Evolutionary conservation across 2,888 invertebrate genomes (phyloP).

Genomic region (Noctua pronuba): DNA sequence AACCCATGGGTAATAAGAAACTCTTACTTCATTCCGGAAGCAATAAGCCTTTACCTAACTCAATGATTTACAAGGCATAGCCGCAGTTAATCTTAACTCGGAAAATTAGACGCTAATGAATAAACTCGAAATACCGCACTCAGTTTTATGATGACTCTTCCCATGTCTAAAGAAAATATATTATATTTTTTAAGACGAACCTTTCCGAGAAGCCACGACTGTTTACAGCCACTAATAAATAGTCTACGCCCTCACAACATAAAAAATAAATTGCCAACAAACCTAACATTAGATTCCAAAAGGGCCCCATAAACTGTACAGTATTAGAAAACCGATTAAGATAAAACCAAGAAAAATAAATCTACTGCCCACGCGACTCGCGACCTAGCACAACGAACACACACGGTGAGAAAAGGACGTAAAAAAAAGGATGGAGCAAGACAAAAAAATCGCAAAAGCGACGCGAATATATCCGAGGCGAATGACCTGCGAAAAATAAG

Average conservation of each 20-base stretch:
- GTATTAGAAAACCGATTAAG: constrained; percentile 78
- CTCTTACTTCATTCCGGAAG: constrained; percentile 12
- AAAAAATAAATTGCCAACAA: constrained; percentile 63
- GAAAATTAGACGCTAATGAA: constrained; percentile 40
- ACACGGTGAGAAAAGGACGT: constrained; percentile 79
- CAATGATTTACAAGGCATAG: constrained; percentile 24
- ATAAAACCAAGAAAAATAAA: constrained; percentile 80
- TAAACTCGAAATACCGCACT: constrained; percentile 15
- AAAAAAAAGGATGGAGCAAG: constrained; percentile 75
- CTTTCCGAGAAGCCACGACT: constrained; percentile 43
- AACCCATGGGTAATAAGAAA: not conserved
- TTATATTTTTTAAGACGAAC: constrained; percentile 40
- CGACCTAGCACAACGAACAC: constrained; percentile 85
- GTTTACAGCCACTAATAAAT: constrained; percentile 64
- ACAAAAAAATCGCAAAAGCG: constrained; percentile 76
- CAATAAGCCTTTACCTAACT: not conserved
- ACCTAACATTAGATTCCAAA: constrained; percentile 70
- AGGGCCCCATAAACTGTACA: constrained; percentile 72
- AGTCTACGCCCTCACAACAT: constrained; percentile 42
- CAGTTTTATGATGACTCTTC: constrained; percentile 39
- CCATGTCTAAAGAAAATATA: constrained; percentile 38
- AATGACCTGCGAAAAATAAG: constrained; percentile 89
- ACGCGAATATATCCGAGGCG: constrained; percentile 86
- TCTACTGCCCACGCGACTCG: constrained; percentile 84
- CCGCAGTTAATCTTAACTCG: constrained; percentile 8